Conservation (phyloP, 1,140 invertebrate species). For the Drosophila takahashii region DNA sequence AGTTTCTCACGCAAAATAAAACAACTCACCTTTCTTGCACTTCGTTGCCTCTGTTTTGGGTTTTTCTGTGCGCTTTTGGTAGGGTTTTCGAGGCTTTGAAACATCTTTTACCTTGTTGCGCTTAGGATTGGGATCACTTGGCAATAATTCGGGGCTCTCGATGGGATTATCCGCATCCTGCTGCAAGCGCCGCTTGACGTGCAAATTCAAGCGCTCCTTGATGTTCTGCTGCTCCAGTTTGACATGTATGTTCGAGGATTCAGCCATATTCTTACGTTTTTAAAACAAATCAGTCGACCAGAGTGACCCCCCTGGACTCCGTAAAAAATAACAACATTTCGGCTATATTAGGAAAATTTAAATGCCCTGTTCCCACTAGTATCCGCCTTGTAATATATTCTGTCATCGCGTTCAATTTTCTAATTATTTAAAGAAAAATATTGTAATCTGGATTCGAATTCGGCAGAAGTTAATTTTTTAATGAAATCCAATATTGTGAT, state of each 20-base stretch:
- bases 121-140: constrained; percentile 10
- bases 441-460: too few relatives aligned
- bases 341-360: not conserved
- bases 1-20: not conserved
- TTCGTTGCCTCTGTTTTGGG: constrained; percentile 53
- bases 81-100: constrained; percentile 66
- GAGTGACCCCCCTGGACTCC: not conserved
- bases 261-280: constrained; percentile 14
- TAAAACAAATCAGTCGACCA: not conserved
- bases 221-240: constrained; percentile 69
- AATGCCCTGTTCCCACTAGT: not conserved
- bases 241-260: constrained; percentile 53
- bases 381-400: too few relatives aligned
- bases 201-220: constrained; percentile 78
- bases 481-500: too few relatives aligned
- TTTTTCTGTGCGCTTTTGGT: constrained; percentile 75
- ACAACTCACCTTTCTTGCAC: constrained; percentile 43
- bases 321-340: not conserved
- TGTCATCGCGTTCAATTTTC: too few relatives aligned
- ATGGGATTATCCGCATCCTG: constrained; percentile 47
- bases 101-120: constrained; percentile 48
- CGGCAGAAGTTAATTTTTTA: too few relatives aligned
- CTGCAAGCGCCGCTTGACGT: constrained; percentile 76
- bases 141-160: constrained; percentile 25
- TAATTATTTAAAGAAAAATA: too few relatives aligned